phyloP scores from a whole-genome alignment of 1,140 invertebrate genomes.

The Euura lappo region DNA sequence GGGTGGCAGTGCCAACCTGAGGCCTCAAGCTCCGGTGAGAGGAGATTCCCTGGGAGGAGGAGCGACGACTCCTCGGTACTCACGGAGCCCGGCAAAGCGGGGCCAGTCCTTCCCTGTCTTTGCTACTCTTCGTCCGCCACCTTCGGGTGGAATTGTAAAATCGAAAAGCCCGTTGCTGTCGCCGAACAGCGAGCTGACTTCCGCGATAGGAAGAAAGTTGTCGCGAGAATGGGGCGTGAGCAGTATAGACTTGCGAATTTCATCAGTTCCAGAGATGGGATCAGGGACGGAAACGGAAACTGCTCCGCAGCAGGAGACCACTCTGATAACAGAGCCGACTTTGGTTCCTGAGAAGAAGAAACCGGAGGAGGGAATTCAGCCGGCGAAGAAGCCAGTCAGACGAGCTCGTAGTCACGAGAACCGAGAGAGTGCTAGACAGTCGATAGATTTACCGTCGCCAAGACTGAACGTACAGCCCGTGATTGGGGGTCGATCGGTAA shows the following conservation, averaged over 20 bases:
- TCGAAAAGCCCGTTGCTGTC: constrained; percentile 53
- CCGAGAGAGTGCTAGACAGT: constrained; percentile 40
- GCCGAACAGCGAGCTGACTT: constrained; percentile 54
- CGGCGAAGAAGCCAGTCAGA: constrained; percentile 49
- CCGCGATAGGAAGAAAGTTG: constrained; percentile 51
- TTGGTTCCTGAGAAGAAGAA: constrained; percentile 33
- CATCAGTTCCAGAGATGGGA: constrained; percentile 47
- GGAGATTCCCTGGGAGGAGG: constrained; percentile 48
- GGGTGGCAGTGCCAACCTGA: constrained; percentile 49
- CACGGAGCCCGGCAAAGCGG: constrained; percentile 54
- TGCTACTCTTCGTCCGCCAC: constrained; percentile 47
- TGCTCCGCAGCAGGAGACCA: constrained; percentile 41
- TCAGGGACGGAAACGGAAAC: constrained; percentile 39
- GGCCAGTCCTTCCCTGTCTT: constrained; percentile 59
- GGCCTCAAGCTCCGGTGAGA: constrained; percentile 41
- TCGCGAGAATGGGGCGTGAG: constrained; percentile 57
- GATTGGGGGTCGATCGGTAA: constrained; percentile 51
- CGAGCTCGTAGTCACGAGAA: constrained; percentile 57
- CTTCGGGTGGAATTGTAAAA: constrained; percentile 31
- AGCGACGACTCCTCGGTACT: constrained; percentile 45
- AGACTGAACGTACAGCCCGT: constrained; percentile 51
- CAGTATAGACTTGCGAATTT: constrained; percentile 48
- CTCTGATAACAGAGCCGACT: constrained; percentile 33
- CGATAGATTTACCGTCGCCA: constrained; percentile 46
- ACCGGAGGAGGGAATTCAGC: constrained; percentile 32